These are phyloP conservation scores for Pherbina coryleti DNA, from an alignment of 2,888 invertebrate species.

Conservation along the genomic window DNA sequence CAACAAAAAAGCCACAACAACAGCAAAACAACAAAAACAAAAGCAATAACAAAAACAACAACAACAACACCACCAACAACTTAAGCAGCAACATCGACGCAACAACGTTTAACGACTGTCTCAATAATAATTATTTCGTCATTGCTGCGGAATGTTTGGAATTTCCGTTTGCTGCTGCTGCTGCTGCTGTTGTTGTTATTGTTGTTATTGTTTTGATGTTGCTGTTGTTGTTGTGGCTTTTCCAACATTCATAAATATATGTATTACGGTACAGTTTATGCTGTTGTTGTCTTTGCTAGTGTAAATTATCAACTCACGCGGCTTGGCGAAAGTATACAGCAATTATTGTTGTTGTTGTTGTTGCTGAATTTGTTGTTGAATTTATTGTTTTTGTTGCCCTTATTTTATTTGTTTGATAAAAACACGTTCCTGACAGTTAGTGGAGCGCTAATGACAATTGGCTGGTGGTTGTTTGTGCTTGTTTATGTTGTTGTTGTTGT, in stretches of 20 bases:
- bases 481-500: neutral
- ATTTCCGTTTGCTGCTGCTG: slow-evolving; percentile 24
- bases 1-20: no score
- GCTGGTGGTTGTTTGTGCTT: neutral
- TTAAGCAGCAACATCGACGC: slow-evolving; percentile 9
- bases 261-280: neutral
- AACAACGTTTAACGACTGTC: neutral
- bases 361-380: neutral
- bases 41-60: neutral
- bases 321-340: neutral
- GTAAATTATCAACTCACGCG: neutral
- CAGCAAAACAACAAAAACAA: neutral
- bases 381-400: neutral
- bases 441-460: neutral
- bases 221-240: neutral
- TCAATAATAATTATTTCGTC: slow-evolving; percentile 27
- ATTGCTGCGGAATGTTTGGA: slow-evolving; percentile 32
- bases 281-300: neutral
- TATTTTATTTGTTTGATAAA: neutral
- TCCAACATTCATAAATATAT: no score
- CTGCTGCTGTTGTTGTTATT: neutral
- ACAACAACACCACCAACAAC: neutral
- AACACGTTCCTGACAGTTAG: neutral
- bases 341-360: neutral
- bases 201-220: neutral